phyloP scores from a whole-genome alignment of 2,797 vertebrate genomes.

The Agapornis canus region DNA sequence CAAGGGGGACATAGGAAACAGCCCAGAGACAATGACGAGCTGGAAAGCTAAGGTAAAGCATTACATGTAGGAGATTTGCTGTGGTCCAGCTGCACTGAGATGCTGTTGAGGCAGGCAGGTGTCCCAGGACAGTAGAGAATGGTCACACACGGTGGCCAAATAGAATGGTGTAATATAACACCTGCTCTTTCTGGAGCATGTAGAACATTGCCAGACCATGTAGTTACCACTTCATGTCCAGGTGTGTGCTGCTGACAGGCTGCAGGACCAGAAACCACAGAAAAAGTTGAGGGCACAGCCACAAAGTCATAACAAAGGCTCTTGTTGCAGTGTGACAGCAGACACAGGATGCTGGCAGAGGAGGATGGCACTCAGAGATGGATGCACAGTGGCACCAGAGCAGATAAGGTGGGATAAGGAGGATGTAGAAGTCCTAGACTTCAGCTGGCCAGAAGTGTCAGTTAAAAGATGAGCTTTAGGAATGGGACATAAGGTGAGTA shows the following conservation, averaged over 20 bases:
- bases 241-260: neutral
- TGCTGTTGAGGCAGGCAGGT: neutral
- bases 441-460: neutral
- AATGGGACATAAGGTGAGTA: neutral
- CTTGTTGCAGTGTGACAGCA: neutral
- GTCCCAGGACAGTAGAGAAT: neutral
- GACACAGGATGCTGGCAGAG: neutral
- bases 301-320: neutral
- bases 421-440: neutral
- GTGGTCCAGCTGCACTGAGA: neutral
- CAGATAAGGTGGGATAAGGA: neutral
- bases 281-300: neutral
- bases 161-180: no score
- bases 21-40: neutral
- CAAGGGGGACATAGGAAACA: fast-evolving
- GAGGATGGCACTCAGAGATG: neutral
- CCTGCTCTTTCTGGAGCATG: neutral
- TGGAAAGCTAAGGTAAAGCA: neutral
- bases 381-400: no score
- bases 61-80: neutral
- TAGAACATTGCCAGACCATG: neutral
- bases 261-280: neutral
- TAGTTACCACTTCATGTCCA: neutral
- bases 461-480: neutral
- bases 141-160: neutral